phyloP scores from a whole-genome alignment of 2,797 vertebrate species.

The Graptemys geographica region DNA sequence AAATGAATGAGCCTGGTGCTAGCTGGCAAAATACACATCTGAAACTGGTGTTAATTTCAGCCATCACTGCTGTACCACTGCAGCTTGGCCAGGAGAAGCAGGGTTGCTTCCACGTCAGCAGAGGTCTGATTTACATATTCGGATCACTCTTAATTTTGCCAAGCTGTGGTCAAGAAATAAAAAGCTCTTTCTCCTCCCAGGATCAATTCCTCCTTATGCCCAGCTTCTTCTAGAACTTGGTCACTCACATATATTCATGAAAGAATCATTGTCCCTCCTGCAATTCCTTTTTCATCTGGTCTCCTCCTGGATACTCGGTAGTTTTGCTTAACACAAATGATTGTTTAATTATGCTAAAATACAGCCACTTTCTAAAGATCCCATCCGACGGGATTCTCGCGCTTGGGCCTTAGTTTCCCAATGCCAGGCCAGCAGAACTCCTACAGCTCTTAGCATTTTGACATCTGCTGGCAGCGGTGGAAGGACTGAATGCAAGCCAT shows the following conservation, averaged over 20 bases:
- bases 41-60: not conserved
- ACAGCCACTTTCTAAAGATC: not conserved
- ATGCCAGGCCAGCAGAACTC: not conserved
- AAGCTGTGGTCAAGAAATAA: not conserved
- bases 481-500: rapidly evolving
- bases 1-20: not conserved
- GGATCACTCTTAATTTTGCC: not conserved
- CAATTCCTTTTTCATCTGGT: not conserved
- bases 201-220: not conserved
- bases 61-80: not conserved
- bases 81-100: not conserved
- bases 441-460: not conserved
- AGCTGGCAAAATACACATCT: not conserved
- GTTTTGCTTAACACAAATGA: not conserved
- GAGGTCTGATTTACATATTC: not conserved
- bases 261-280: not conserved
- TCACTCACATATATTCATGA: not conserved
- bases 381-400: not conserved
- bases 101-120: not conserved
- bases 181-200: not conserved
- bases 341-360: not conserved
- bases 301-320: not conserved
- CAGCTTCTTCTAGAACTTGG: not conserved
- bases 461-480: not conserved
- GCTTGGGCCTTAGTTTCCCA: not conserved